These are phyloP conservation scores for Sebastolobus altivelis DNA, from an alignment of 2,797 vertebrate genomes.

Conservation along the genomic window DNA sequence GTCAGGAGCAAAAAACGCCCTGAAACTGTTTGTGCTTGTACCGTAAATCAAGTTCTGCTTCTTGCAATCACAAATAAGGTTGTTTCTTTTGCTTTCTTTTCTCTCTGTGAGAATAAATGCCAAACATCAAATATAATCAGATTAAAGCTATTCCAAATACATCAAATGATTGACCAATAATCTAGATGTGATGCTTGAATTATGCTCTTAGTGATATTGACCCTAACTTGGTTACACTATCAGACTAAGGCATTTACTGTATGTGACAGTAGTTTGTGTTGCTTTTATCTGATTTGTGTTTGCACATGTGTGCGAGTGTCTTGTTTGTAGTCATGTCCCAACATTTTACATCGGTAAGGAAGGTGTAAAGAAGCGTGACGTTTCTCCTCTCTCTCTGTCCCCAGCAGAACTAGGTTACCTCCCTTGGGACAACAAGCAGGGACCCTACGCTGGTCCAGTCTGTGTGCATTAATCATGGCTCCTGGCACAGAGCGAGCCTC, in stretches of 20 bases:
- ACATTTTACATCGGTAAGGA: background rate
- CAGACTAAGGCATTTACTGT: background rate
- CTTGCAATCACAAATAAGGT: too few species aligned
- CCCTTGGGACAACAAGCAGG: conserved; percentile 39
- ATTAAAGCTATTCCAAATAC: background rate
- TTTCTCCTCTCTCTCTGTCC: conserved; percentile 10
- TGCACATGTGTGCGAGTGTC: background rate
- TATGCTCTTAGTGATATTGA: background rate
- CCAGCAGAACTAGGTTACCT: conserved; percentile 67
- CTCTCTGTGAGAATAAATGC: too few species aligned
- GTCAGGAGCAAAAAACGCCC: too few species aligned
- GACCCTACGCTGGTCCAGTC: conserved; percentile 37
- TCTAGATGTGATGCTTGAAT: background rate
- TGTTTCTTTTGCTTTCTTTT: too few species aligned
- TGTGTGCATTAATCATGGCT: conserved; percentile 67
- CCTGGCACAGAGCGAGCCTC: conserved; percentile 18
- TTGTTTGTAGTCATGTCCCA: background rate
- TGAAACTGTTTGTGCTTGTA: too few species aligned
- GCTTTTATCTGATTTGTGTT: background rate
- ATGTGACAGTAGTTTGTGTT: background rate
- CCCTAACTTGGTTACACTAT: background rate
- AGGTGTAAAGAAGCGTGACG: conserved; percentile 10
- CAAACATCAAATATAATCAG: background rate
- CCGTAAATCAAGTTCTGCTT: too few species aligned
- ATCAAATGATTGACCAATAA: background rate